Evolutionary conservation across 2,888 invertebrate genomes (phyloP).

Genomic region (Oxycera nigricornis): DNA sequence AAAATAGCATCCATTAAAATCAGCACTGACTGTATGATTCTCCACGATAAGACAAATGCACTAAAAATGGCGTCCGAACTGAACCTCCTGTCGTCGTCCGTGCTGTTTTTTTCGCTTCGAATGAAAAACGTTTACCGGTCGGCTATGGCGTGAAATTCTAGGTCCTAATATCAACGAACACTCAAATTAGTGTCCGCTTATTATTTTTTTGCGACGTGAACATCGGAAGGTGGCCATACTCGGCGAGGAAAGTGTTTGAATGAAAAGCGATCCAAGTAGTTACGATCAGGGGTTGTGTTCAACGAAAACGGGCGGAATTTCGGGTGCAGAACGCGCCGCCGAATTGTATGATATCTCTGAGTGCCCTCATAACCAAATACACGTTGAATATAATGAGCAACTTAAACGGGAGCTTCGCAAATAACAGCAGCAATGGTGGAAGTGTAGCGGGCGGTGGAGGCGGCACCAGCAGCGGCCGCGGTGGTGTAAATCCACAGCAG

Average conservation of each 20-base stretch:
- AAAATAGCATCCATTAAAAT: not conserved
- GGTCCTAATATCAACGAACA: too few species aligned
- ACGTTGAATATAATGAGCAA: conserved; percentile 60
- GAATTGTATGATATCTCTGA: conserved; percentile 61
- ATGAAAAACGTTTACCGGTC: not conserved
- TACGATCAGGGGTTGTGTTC: not conserved
- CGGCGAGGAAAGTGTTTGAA: too few species aligned
- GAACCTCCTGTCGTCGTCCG: not conserved
- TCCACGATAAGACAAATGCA: not conserved
- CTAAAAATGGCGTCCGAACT: conserved; percentile 20
- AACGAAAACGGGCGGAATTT: not conserved
- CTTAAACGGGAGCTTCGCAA: conserved; percentile 53
- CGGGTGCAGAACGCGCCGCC: not conserved
- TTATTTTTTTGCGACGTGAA: not conserved
- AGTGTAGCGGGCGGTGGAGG: not conserved
- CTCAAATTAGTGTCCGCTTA: too few species aligned
- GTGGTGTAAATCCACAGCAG: conserved; percentile 49
- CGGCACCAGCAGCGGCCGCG: not conserved
- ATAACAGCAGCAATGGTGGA: not conserved
- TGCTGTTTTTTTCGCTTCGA: not conserved
- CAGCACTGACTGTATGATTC: conserved; percentile 2
- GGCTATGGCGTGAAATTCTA: conserved; percentile 14
- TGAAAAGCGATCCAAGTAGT: not conserved
- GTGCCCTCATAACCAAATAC: conserved; percentile 59
- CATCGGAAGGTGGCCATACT: too few species aligned